Evolutionary conservation across 1,140 invertebrate genomes (phyloP), one percentile per base, ranked within the genome.

Genomic region (Bombus turneri): DNA sequence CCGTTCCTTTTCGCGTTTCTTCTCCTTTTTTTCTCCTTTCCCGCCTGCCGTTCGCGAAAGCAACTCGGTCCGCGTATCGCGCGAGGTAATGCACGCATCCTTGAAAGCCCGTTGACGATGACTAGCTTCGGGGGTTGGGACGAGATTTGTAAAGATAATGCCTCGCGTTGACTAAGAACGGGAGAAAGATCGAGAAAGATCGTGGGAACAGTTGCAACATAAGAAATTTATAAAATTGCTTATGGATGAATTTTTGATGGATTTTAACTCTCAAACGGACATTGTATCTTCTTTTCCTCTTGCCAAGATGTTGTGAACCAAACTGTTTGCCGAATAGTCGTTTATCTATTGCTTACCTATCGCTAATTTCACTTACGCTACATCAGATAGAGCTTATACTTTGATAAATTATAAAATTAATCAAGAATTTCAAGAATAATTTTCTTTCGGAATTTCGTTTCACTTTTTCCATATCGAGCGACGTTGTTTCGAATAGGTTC

Each of bases 101-200:
- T 85, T 64, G 53, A 72, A 80, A 85, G 68, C 53, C 28, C 22
- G 31, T 9, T 6, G 15, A 62, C 37, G 28, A 2, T 3, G 43
- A 41, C 69, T 69, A 34, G 28, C 12, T 25, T 12, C 3, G 12
- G 15, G 53, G n/a, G n/a, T 28, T 22, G 47, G 18, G 0, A 8
- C 47, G 43, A 53, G 82, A 69, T 41, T 77, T 43, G 47, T 59
- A 69, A 71, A 83, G 69, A 84, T 84, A 84, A 78, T 71, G 82
- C 13, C n/a, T 12, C 12, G 5, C 15, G 28, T 2, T 25, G 6
- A 4, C n/a, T 68, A 22, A 68, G 39, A 12, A 39, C 2, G 12
- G 31, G 31, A 1, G 22, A 22, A 3, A 10, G 39, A 1, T 9
- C 25, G n/a, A 66, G 9, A 28, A 31, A 28, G 0, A 37, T 37